A percentile compares a stretch with the other conserved stretches of the same genome.
Conservation (phyloP, 2,888 invertebrate genomes). For the Carpatolechia fugitivella region DNA sequence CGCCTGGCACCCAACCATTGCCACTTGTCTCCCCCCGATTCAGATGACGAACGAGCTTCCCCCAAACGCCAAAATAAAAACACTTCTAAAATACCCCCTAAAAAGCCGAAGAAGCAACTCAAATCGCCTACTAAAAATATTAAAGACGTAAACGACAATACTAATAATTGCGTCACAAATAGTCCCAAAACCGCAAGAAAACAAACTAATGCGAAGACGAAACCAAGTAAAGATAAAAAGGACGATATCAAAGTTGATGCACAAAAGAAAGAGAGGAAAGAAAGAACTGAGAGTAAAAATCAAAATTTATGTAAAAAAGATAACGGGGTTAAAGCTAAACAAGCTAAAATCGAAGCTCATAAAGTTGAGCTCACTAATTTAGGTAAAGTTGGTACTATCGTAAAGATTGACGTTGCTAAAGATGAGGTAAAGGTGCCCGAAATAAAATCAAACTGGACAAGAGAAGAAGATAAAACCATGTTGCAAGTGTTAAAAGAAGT, state of each 20-base stretch:
- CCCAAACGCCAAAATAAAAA: conserved; percentile 51
- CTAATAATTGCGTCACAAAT: conserved; percentile 48
- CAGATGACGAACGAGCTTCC: conserved; percentile 58
- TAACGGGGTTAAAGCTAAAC: conserved; percentile 42
- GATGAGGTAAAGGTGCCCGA: not conserved
- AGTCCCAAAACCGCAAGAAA: conserved; percentile 44
- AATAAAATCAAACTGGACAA: conserved; percentile 80
- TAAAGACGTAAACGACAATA: conserved; percentile 69
- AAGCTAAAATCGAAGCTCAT: conserved; percentile 31
- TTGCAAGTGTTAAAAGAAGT: conserved; percentile 86
- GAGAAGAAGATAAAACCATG: conserved; percentile 90
- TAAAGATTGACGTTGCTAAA: conserved; percentile 9
- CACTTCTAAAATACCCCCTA: conserved; percentile 49
- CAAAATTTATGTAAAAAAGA: conserved; percentile 35
- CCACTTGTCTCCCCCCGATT: conserved; percentile 52
- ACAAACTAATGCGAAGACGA: conserved; percentile 30
- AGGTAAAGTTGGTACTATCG: conserved; percentile 1
- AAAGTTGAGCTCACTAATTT: conserved; percentile 19
- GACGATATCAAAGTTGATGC: conserved; percentile 31
- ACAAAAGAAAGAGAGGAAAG: conserved; percentile 44
- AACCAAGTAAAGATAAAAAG: conserved; percentile 39
- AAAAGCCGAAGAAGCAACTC: conserved; percentile 57
- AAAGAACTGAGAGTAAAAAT: conserved; percentile 32
- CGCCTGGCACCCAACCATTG: conserved; percentile 57
- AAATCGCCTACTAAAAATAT: conserved; percentile 65